Conservation (phyloP, 2,113 vertebrate species). For the Chlamydotis undulata region DNA sequence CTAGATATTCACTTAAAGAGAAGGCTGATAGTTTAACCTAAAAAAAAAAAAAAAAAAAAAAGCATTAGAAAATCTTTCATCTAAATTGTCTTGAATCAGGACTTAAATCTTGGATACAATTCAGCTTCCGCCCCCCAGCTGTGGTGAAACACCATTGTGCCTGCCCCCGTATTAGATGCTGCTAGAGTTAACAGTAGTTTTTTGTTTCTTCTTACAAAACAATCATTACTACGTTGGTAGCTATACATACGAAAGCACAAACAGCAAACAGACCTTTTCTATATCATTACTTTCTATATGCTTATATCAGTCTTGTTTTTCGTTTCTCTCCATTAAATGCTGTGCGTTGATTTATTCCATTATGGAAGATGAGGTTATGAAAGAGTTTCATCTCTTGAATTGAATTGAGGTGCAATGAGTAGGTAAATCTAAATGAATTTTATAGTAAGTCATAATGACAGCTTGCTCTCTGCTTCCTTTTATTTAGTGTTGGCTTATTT, state of each 20-base stretch:
- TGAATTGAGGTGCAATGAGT: background rate
- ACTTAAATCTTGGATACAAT: background rate
- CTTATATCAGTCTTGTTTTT: background rate
- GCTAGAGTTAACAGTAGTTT: background rate
- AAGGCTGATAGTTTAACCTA: background rate
- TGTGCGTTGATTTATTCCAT: background rate
- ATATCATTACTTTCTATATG: background rate
- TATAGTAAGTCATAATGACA: background rate
- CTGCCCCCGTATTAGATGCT: background rate
- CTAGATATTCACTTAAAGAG: background rate
- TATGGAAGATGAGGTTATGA: background rate
- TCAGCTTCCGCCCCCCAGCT: background rate
- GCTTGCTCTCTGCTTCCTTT: background rate
- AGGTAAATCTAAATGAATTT: background rate
- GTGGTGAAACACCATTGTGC: background rate
- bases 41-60: background rate
- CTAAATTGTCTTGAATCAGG: background rate
- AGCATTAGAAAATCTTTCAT: background rate
- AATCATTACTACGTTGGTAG: background rate
- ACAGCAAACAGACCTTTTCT: background rate
- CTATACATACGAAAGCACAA: background rate
- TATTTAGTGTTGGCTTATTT: constrained; percentile 13
- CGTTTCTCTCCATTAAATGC: background rate
- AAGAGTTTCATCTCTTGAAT: background rate
- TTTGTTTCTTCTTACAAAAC: background rate